Percentiles rank a stretch among this genome's conserved stretches.
Conservation (phyloP, 2,888 invertebrate genomes). For the Hoplodrina blanda region DNA sequence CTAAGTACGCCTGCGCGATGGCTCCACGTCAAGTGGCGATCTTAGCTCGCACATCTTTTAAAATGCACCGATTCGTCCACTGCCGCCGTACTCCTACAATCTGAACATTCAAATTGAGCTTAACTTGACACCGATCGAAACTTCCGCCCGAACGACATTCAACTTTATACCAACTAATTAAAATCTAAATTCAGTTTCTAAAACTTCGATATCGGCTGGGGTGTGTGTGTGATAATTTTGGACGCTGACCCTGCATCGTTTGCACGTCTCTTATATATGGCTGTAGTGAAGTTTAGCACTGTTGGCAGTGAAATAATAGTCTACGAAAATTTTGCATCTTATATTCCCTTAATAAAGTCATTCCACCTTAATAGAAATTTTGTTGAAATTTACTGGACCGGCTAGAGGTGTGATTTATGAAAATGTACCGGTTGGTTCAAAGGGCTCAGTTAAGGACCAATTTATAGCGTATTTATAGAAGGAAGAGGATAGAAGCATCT, state of each 20-base stretch:
- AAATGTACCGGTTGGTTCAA: constrained; percentile 40
- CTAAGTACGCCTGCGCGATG: constrained; percentile 72
- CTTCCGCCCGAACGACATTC: constrained; percentile 18
- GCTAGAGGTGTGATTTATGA: constrained; percentile 45
- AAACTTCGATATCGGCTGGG: constrained; percentile 14
- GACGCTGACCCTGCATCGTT: constrained; percentile 53
- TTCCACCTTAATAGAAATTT: constrained; percentile 49
- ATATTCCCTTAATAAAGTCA: constrained; percentile 41
- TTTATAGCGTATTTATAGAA: constrained; percentile 35
- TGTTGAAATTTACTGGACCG: constrained; percentile 51
- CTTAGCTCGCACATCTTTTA: constrained; percentile 66
- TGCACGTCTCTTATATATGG: constrained; percentile 43
- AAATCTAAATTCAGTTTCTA: constrained; percentile 39
- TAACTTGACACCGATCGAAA: constrained; percentile 57
- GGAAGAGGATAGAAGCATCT: constrained; percentile 23
- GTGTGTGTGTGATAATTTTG: constrained; percentile 54
- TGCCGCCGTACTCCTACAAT: constrained; percentile 58
- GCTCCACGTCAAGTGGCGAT: constrained; percentile 64
- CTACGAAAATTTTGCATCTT: constrained; percentile 44
- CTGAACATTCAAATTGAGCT: constrained; percentile 65
- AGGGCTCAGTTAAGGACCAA: constrained; percentile 29
- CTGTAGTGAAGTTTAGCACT: constrained; percentile 24
- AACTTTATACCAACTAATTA: constrained; percentile 35
- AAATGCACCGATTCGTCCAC: constrained; percentile 62
- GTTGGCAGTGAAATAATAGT: constrained; percentile 37